phyloP scores from a whole-genome alignment of 2,113 vertebrate genomes.

The Phylloscopus trochilus region DNA sequence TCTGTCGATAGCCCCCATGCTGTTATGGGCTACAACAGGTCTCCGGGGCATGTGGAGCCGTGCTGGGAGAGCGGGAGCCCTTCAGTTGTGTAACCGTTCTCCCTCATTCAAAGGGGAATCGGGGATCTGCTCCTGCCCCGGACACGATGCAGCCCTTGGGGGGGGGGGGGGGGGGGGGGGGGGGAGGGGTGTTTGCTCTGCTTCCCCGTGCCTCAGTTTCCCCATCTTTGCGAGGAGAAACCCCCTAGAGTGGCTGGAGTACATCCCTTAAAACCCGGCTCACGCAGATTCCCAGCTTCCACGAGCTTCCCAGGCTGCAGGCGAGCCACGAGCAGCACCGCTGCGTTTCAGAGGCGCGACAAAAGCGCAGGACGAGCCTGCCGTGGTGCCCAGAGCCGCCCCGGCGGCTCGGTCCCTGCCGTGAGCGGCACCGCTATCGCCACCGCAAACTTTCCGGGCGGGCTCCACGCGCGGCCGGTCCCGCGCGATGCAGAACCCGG shows the following conservation, averaged over 20 bases:
- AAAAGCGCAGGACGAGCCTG: neutral
- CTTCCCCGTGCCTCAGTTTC: neutral
- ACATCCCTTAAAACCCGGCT: neutral
- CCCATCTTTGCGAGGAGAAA: neutral
- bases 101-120: neutral
- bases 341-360: neutral
- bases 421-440: accelerated
- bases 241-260: accelerated
- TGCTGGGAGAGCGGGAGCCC: neutral
- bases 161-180: no score
- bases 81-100: neutral
- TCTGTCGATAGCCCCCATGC: neutral
- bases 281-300: neutral
- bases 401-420: neutral
- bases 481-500: neutral
- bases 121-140: neutral
- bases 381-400: neutral
- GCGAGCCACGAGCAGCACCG: neutral
- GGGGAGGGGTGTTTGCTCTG: no score
- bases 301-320: neutral
- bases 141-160: accelerated
- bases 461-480: accelerated
- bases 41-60: neutral
- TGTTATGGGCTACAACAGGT: neutral
- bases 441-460: neutral